Evolutionary conservation across 2,888 invertebrate genomes (phyloP), one percentile per base, ranked within the genome.

Genomic region (Drosophila mayaguana): DNA sequence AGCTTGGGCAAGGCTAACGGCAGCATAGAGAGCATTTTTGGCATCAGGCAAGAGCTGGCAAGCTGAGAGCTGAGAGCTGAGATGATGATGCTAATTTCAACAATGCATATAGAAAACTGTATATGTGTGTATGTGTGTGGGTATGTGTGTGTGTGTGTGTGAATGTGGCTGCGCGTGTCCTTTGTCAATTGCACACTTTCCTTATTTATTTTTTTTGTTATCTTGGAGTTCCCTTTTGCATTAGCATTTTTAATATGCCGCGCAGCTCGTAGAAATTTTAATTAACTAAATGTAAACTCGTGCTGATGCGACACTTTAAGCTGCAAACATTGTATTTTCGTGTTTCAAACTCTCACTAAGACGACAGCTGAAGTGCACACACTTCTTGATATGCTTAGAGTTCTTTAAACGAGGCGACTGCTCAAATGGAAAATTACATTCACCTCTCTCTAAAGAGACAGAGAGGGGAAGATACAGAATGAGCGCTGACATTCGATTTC

Each of bases 281-380:
- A 85, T 88, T 88, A 88, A 75, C 72, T 71, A 62, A 78, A 86
- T 78, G 85, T 78, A 88, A 86, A 74, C 83, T 72, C 66, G 57
- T 63, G 64, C 86, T 64, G 55, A 72, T 74, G 61, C 68, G 68
- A 53, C 64, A 73, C 63, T 70, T 50, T 77, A 81, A 70, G 68
- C 46, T 62, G 75, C 72, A 61, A 61, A 64, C 20, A 36, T 53
- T 54, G 62, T 51, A 51, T 75, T 59, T 61, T 51, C n/a, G 32
- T 32, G 18, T 50, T 43, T 25, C 18, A 12, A 40, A 28, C 55
- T 42, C 46, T 34, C 20, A 54, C 62, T 51, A 45, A 36, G 53
- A 12, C 22, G 50, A 62, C 69, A 68, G 53, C 67, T 69, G 32
- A 59, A 54, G 43, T 57, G 62, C 63, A 67, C 69, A 48, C 42